Evolutionary conservation across 92 coral and sea anemone species (phyloP), one percentile per base, ranked within the genome.

Genomic region (Parazoanthus swiftii): DNA sequence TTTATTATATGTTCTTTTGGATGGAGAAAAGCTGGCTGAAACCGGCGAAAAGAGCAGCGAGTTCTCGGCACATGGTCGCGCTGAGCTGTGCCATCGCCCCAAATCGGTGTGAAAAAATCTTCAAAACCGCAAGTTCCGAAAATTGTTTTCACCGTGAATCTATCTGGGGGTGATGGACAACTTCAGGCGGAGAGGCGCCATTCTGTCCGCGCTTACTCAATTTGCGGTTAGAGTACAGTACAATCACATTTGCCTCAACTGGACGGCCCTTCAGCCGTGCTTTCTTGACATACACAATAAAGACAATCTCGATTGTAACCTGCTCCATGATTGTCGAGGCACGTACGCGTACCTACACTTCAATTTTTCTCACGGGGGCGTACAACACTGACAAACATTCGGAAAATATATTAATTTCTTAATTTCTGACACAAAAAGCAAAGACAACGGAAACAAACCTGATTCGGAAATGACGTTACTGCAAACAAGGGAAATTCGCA

Each of bases 91-190:
- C 77, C 86, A 83, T 84, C 87, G 79, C 79, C 87, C 79, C 15
- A 72, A 71, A 71, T 16, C 65, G 79, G 87, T 43, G 87, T 71
- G 46, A 72, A 84, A 81, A 83, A 84, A 43, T 84, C 67, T 74
- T 71, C 18, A 71, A 84, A 84, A 84, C 87, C 87, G 79, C 87
- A 84, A 51, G 72, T 84, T 84, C 87, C 87, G 87, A 84, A 84
- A 84, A 84, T 84, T 84, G 87, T 84, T 84, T 84, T 84, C 79
- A 71, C 33, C 87, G 65, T 70, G 79, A 20, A 51, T 37, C 67
- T 84, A 25, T 84, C 67, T 46, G 43, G 77, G 87, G 87, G 79
- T 92, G 92, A 92, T 92, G 86, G 92, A 92, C 90, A 89, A 86
- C 42, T 89, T 56, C 77, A 44, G 88, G 81, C 75, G 23, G 86